Conservation (phyloP, 2,797 vertebrate genomes). For the Peromyscus attwateri region DNA sequence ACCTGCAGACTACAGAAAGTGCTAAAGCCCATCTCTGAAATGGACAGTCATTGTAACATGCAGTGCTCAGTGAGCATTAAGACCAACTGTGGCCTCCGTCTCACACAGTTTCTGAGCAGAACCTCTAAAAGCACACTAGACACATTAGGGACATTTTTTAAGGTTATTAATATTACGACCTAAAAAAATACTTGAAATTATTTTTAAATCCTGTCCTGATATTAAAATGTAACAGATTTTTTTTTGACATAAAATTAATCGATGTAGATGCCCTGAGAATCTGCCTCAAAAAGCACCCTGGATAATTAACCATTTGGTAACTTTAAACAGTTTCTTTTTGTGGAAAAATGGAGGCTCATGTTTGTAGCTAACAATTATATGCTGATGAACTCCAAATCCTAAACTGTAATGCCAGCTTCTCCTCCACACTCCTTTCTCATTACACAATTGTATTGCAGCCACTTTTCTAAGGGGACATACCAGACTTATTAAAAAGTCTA, state of each 20-base stretch:
- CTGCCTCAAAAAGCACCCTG: conserved; percentile 24
- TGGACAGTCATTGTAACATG: not conserved
- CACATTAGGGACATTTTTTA: conserved; percentile 27
- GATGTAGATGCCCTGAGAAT: conserved; percentile 26
- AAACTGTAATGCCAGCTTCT: not conserved
- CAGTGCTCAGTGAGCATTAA: not conserved
- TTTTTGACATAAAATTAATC: conserved; percentile 46
- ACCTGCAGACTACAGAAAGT: not conserved
- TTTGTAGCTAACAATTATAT: not conserved
- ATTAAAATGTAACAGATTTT: conserved; percentile 40
- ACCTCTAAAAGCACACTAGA: not conserved
- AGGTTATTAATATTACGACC: conserved; percentile 34
- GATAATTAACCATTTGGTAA: conserved; percentile 23
- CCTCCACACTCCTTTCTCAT: not conserved
- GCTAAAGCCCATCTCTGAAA: not conserved
- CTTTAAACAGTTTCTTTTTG: not conserved
- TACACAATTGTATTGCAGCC: not conserved
- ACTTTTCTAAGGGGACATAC: not conserved
- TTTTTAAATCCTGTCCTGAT: conserved; percentile 11
- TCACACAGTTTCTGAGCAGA: not conserved
- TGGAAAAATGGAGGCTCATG: not conserved
- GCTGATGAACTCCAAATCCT: not conserved
- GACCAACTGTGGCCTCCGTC: not conserved
- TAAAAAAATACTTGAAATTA: conserved; percentile 61
- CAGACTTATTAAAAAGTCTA: not conserved